Percentiles rank a stretch among this genome's conserved stretches.
Evolutionary conservation across 2,888 invertebrate genomes (phyloP).

Genomic region (Lasioglossum figueresi): DNA sequence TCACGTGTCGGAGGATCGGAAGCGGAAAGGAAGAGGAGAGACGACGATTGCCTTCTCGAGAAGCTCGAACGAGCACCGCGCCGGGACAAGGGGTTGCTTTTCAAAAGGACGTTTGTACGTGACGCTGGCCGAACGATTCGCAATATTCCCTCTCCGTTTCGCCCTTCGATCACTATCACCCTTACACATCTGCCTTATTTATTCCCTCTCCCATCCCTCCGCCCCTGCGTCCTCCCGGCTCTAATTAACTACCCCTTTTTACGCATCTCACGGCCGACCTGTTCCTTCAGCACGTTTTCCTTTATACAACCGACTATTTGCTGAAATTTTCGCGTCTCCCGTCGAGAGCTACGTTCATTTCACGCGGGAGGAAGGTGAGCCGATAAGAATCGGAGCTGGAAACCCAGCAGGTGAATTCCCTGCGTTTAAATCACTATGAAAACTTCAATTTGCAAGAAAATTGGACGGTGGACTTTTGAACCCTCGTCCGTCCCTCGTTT

Average conservation of each 20-base stretch:
- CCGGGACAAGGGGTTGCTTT: conserved; percentile 54
- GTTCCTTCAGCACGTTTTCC: background rate
- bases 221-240: background rate
- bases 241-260: conserved; percentile 53
- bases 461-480: background rate
- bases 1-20: conserved; percentile 59
- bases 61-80: conserved; percentile 27
- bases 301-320: background rate
- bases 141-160: conserved; percentile 49
- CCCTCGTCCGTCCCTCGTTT: no score
- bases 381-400: background rate
- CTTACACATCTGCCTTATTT: conserved; percentile 44
- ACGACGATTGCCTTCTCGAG: conserved; percentile 59
- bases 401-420: background rate
- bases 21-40: conserved; percentile 43
- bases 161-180: conserved; percentile 47
- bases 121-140: conserved; percentile 61
- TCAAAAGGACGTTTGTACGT: conserved; percentile 69
- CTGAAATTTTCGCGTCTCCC: background rate
- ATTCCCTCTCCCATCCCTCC: conserved; percentile 3
- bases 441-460: background rate
- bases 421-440: background rate
- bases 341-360: background rate
- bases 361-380: background rate
- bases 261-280: background rate